Conservation (phyloP, 2,113 vertebrate species). For the Plestiodon gilberti region DNA sequence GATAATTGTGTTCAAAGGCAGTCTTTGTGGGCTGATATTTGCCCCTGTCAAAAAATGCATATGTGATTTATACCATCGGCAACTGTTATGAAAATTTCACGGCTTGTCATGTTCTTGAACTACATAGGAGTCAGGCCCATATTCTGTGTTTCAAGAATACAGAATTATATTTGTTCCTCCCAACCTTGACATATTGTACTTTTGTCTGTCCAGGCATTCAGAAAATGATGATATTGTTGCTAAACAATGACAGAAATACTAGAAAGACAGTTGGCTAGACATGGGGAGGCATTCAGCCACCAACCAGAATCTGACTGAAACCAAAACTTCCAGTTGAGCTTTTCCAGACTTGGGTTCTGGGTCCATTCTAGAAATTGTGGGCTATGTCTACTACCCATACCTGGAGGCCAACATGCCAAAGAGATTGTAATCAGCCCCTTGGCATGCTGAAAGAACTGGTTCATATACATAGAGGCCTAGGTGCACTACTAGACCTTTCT, state of each 20-base stretch:
- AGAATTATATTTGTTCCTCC: too few relatives aligned
- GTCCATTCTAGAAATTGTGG: not conserved
- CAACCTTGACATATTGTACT: too few relatives aligned
- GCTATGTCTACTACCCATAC: not conserved
- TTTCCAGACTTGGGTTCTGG: not conserved
- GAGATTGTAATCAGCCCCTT: not conserved
- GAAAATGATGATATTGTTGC: not conserved
- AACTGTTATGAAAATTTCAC: not conserved
- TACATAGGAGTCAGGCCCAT: not conserved
- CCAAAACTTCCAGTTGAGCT: not conserved
- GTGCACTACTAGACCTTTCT: not conserved
- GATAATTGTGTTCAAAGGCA: not conserved
- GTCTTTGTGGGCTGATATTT: not conserved
- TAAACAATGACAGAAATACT: too few relatives aligned
- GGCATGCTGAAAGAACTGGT: not conserved
- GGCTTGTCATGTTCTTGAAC: not conserved
- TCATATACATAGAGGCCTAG: not conserved
- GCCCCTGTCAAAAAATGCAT: not conserved
- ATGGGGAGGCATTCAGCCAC: not conserved
- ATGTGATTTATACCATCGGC: not conserved
- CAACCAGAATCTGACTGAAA: not conserved
- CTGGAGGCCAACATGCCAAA: not conserved
- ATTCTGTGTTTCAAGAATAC: too few relatives aligned
- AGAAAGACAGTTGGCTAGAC: not conserved
- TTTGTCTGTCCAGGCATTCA: too few relatives aligned